Conservation (phyloP, 2,888 invertebrate species). For the Phragmatobia fuliginosa region DNA sequence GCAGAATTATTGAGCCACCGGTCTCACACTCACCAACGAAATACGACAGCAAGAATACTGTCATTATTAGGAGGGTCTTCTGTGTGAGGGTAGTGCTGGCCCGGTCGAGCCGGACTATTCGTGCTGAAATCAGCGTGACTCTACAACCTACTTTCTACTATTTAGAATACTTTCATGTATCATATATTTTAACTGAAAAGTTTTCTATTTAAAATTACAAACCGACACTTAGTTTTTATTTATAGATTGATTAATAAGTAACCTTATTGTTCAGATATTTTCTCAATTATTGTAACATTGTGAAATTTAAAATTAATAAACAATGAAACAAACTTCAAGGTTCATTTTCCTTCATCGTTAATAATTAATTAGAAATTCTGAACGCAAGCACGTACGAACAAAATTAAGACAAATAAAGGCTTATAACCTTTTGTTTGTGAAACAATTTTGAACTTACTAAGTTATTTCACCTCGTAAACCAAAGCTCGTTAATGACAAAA, state of each 20-base stretch:
- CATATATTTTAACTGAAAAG: no score
- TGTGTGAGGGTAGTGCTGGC: no score
- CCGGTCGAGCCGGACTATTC: no score
- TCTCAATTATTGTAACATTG: background rate
- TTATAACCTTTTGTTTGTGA: background rate
- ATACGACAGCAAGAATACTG: no score
- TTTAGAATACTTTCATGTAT: no score
- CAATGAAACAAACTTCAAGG: background rate
- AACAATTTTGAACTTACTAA: background rate
- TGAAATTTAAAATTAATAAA: background rate
- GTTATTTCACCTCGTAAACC: background rate
- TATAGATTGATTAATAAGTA: background rate
- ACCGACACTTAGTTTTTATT: no score
- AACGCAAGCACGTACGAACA: background rate
- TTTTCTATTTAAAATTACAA: no score
- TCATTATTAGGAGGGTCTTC: no score
- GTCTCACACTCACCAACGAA: no score
- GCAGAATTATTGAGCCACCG: no score
- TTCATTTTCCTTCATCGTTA: background rate
- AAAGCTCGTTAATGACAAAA: conserved; percentile 4
- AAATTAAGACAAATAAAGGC: background rate
- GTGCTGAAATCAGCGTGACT: no score
- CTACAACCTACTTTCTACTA: no score
- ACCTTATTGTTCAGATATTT: background rate
- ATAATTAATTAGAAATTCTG: background rate